Evolutionary conservation across 2,797 vertebrate species (phyloP), one percentile per base, ranked within the genome.

Genomic region (Sebastes paucispinis): DNA sequence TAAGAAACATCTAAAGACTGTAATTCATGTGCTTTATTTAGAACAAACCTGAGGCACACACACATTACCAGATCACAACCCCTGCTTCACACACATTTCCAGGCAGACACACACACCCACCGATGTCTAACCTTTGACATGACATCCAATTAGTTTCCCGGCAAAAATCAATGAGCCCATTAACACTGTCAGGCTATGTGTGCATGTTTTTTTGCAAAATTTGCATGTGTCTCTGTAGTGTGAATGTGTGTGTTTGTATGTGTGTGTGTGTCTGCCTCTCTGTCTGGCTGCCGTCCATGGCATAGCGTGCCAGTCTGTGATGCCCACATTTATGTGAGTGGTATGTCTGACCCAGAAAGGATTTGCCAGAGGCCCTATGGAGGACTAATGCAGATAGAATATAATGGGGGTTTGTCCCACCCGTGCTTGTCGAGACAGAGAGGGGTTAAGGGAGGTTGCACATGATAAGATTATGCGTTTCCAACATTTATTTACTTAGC

Each of bases 271-370:
- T 34, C 27, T 62, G 75, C 39, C 14, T 78, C 50, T 78, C 50
- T 78, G 70, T 88, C 67, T 83, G 80, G 75, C 79, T 81, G 87
- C 77, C 1, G n/a, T 75, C 79, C 67, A 39, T 79, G 71, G 73
- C 65, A 43, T 89, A 81, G 87, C 89, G 86, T 86, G 89, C 83
- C 75, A 82, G 83, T 65, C 73, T 84, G 12, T 77, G 86, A 84
- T 89, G 88, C 82, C 80, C 85, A 87, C 83, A 82, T 91, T 86
- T 83, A 81, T 85, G 70, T 72, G 80, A 87, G 85, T 88, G 86
- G 82, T 82, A 62, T 86, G 88, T 92, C 87, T 94, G 92, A 94
- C 92, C 93, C 87, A 95, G 91, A 93, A 93, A 91, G 59, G 65
- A 77, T 87, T 92, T 79, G 89, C 93, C 88, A 29, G 82, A 85